Evolutionary conservation across 2,113 vertebrate genomes (phyloP).

Genomic region (Syngnathus typhle): DNA sequence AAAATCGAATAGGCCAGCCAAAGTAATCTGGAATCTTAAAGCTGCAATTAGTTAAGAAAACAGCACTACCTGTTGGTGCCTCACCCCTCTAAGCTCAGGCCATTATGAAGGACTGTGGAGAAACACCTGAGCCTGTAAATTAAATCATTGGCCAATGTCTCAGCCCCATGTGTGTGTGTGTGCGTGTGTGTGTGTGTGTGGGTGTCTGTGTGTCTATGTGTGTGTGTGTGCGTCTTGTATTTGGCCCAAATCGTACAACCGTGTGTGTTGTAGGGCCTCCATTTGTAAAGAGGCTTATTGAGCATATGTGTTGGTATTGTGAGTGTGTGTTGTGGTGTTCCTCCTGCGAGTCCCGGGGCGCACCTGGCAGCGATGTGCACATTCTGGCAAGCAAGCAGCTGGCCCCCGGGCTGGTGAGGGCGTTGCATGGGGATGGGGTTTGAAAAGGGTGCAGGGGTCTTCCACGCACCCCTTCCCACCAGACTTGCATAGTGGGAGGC

Average conservation of each 20-base stretch:
- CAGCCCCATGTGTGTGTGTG: conserved; percentile 1
- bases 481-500: conserved; percentile 66
- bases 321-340: conserved; percentile 29
- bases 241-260: conserved; percentile 42
- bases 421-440: conserved; percentile 26
- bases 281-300: conserved; percentile 56
- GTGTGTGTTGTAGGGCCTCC: conserved; percentile 47
- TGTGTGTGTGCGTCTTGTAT: not conserved
- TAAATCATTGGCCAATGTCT: conserved; percentile 36
- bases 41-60: conserved; percentile 68
- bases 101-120: conserved; percentile 39
- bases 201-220: conserved; percentile 14
- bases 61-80: conserved; percentile 70
- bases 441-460: conserved; percentile 37
- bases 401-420: conserved; percentile 53
- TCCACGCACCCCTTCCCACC: conserved; percentile 53
- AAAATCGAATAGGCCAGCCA: conserved; percentile 40
- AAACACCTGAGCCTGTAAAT: conserved; percentile 54
- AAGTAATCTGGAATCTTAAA: conserved; percentile 64
- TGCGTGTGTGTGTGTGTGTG: not conserved
- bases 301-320: conserved; percentile 58
- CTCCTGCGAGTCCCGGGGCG: conserved; percentile 52
- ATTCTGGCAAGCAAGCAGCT: conserved; percentile 64
- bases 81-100: conserved; percentile 43
- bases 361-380: conserved; percentile 58